phyloP scores from a whole-genome alignment of 2,888 invertebrate genomes.

The Formica aserva region DNA sequence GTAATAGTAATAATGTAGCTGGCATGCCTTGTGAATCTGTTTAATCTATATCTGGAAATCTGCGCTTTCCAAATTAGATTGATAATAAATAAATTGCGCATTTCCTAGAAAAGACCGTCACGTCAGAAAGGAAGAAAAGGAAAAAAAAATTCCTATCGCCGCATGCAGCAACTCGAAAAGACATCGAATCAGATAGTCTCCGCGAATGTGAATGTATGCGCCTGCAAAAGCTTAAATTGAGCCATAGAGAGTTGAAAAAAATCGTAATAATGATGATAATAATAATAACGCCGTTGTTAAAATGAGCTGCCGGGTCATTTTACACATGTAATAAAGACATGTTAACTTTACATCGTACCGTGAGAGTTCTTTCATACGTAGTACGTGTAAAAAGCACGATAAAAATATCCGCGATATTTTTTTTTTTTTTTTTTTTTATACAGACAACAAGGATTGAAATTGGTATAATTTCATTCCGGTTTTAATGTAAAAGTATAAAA shows the following conservation, averaged over 20 bases:
- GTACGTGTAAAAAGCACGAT: constrained; percentile 14
- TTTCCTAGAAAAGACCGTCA: constrained; percentile 48
- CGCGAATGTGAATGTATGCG: constrained; percentile 39
- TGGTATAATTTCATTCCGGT: constrained; percentile 1
- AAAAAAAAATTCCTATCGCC: constrained; percentile 5
- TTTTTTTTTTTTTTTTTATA: not conserved
- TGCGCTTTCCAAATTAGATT: constrained; percentile 45
- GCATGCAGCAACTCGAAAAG: constrained; percentile 45
- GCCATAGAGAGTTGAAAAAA: constrained; percentile 24
- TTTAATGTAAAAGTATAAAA: not conserved
- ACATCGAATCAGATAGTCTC: constrained; percentile 54
- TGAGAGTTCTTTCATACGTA: constrained; percentile 75
- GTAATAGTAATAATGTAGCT: constrained; percentile 50
- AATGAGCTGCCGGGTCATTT: constrained; percentile 57
- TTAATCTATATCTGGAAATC: constrained; percentile 35
- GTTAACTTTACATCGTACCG: constrained; percentile 68
- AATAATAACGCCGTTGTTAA: constrained; percentile 39
- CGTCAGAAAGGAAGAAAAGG: constrained; percentile 9
- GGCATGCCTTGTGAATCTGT: constrained; percentile 50
- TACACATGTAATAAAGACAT: constrained; percentile 36
- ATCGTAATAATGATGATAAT: constrained; percentile 40
- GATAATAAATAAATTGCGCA: constrained; percentile 51
- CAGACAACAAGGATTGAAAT: not conserved
- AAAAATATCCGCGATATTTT: constrained; percentile 23
- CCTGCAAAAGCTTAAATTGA: constrained; percentile 46